Evolutionary conservation across 2,888 invertebrate genomes (phyloP).

Genomic region (Sturmia bella): DNA sequence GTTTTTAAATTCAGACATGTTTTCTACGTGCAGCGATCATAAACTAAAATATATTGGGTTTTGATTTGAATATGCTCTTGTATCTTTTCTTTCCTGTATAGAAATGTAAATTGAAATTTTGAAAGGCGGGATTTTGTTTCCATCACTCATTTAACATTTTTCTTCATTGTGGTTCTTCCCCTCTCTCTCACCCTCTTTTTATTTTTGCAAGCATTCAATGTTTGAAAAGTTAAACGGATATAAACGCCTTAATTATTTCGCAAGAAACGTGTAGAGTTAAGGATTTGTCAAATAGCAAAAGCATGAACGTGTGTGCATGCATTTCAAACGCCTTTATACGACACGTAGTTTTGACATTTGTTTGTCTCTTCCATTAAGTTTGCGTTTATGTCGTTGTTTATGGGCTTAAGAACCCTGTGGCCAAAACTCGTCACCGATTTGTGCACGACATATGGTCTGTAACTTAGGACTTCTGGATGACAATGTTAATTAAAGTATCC

Average conservation of each 20-base stretch:
- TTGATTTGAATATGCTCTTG: conserved; percentile 56
- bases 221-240: conserved; percentile 58
- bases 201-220: conserved; percentile 25
- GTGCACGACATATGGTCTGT: no score
- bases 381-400: conserved; percentile 28
- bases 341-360: conserved; percentile 69
- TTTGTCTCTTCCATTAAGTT: conserved; percentile 67
- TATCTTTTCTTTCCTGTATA: conserved; percentile 5
- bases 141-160: conserved; percentile 31
- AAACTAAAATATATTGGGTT: conserved; percentile 47
- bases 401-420: conserved; percentile 26
- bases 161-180: conserved; percentile 10
- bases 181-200: background rate
- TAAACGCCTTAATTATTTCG: conserved; percentile 65
- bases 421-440: no score
- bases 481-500: no score
- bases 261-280: conserved; percentile 55
- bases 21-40: background rate
- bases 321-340: conserved; percentile 48
- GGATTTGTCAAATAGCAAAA: conserved; percentile 71
- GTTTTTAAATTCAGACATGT: conserved; percentile 31
- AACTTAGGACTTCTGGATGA: no score
- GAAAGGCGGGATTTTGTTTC: conserved; percentile 67
- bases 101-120: conserved; percentile 62
- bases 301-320: background rate